Evolutionary conservation across 2,888 invertebrate genomes (phyloP).

Genomic region (Belgica antarctica): DNA sequence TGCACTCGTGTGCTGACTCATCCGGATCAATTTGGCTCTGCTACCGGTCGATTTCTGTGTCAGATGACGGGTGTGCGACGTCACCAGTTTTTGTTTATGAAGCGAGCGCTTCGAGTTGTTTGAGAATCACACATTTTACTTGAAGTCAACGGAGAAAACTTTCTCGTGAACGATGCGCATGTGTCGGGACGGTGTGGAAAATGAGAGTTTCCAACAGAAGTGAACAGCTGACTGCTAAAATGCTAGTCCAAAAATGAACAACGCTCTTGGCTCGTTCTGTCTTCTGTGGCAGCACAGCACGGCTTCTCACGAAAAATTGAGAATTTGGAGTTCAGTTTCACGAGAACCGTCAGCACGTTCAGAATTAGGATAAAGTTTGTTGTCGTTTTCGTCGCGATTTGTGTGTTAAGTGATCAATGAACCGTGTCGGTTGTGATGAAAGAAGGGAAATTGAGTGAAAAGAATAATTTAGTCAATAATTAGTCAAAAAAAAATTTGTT

Average conservation of each 20-base stretch:
- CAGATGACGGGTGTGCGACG: neutral
- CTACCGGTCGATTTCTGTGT: constrained; percentile 22
- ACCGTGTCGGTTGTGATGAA: neutral
- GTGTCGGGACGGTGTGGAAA: constrained; percentile 20
- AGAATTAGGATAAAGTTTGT: constrained; percentile 24
- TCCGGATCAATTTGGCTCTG: neutral
- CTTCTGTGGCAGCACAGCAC: neutral
- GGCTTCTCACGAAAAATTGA: too few species aligned
- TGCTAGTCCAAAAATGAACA: constrained; percentile 33
- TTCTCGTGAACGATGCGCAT: constrained; percentile 19
- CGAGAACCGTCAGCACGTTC: constrained; percentile 30
- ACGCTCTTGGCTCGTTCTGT: neutral
- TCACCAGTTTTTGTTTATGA: constrained; percentile 4
- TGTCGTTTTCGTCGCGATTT: neutral
- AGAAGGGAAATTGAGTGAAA: neutral
- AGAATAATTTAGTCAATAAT: neutral
- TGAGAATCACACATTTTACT: constrained; percentile 3
- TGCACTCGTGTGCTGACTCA: neutral
- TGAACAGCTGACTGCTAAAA: constrained; percentile 30
- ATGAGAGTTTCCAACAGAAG: constrained; percentile 38
- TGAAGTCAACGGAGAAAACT: neutral
- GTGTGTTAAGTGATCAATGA: neutral
- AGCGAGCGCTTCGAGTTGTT: neutral
- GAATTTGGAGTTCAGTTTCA: constrained; percentile 21
- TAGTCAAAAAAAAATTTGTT: neutral